Percentiles rank a stretch among this genome's conserved stretches.
Conservation (phyloP, 1,140 invertebrate species). For the Lordiphosa clarofinis region DNA sequence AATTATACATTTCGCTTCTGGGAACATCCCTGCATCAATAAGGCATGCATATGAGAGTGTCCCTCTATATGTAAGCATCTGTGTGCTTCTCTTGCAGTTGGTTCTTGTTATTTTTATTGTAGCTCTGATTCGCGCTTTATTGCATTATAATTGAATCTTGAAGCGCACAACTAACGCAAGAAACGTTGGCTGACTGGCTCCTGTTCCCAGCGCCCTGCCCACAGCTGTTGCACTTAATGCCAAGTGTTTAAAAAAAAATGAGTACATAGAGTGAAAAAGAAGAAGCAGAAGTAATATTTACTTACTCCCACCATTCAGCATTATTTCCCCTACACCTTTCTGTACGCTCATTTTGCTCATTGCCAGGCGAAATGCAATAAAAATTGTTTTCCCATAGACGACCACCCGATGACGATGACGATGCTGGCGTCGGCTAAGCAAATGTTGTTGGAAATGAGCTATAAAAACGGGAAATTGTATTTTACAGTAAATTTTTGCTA, state of each 20-base stretch:
- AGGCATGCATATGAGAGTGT: conserved; percentile 10
- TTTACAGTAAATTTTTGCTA: conserved; percentile 70
- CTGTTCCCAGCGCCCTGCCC: conserved; percentile 22
- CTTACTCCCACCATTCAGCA: conserved; percentile 44
- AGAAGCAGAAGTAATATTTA: conserved; percentile 55
- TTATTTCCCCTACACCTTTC: conserved; percentile 5
- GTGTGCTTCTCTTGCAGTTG: conserved; percentile 20
- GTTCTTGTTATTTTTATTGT: conserved; percentile 73
- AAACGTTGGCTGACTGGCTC: conserved; percentile 67
- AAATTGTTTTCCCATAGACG: conserved; percentile 74
- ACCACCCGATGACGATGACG: conserved; percentile 7
- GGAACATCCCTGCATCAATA: conserved; percentile 2
- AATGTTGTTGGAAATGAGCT: conserved; percentile 76
- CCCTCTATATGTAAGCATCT: conserved; percentile 15
- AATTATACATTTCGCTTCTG: not conserved
- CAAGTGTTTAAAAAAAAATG: conserved; percentile 66
- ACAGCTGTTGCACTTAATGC: conserved; percentile 71
- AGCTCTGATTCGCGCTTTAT: conserved; percentile 77
- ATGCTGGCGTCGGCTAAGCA: conserved; percentile 49
- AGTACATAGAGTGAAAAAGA: conserved; percentile 1
- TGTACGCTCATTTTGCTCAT: conserved; percentile 55
- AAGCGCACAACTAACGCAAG: conserved; percentile 74
- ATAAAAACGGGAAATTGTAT: conserved; percentile 77
- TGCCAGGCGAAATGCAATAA: conserved; percentile 72
- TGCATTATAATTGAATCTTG: conserved; percentile 78